Base-by-base conservation (phyloP, 2,888 invertebrate species). In the Lingula anatina region DNA sequence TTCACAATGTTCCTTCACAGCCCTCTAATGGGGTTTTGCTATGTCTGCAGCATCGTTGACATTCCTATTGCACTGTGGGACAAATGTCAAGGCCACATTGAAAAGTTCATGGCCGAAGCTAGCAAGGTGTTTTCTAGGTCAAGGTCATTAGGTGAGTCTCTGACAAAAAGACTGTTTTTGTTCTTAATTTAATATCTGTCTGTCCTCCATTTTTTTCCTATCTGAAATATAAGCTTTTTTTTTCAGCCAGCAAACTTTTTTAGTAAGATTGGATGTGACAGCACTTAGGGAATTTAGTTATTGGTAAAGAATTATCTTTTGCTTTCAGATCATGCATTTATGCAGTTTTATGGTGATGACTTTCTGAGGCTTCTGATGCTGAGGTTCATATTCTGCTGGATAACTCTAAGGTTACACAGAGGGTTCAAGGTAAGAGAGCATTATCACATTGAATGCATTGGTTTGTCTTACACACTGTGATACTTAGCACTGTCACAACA, bases 1-100 rank as follows among this genome's bases (percentile, higher is more conserved):
- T 93, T 96, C 80, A 95, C 95, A 25, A 81, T 95, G 74, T 96
- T 96, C 82, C 85, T 96, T 64, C 93, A 95, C 80, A 89, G 90
- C 70, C 95, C 96, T 40, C 81, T 95, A 71, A 88, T 90, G 68
- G 92, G 90, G 57, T 86, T 95, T 73, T 93, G 93, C 80, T 87
- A 88, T 77, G 86, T 90, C 70, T 91, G 92, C 76, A 90, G 91
- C 76, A 85, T 95, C 55, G 85, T 85, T 63, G 89, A 86, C 70
- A 85, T 93, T 61, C 86, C 89, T 40, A 84, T 91, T 63, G 85
- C 86, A 61, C 84, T 88, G 67, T 95, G 94, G 94, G 91, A 94
- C 74, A 85, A 89, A 57, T 90, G 90, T 71, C 89, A 90, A 76
- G 84, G 86, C 55, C 86, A 87, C 77, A 84, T 95, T 55, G 90